Base-by-base conservation (phyloP, 2,113 vertebrate species). In the Salminus brasiliensis region DNA sequence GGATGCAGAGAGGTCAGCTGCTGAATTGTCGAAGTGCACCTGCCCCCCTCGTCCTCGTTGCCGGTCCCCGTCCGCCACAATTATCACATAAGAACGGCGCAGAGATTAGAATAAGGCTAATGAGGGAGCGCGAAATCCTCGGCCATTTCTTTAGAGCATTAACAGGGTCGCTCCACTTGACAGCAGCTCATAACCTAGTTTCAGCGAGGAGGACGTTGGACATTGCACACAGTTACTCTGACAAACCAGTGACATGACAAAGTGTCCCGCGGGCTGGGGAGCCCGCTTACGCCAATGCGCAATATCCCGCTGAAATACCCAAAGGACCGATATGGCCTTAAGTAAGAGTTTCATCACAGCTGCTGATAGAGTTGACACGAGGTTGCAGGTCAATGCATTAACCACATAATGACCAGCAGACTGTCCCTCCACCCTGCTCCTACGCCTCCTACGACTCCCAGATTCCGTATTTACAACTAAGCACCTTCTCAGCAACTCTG, bases 381-480 rank as follows among this genome's bases (percentile, higher is more conserved):
- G 30, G 18, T n/a, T 65, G 32, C 29, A 6, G 15, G 12, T 18
- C 34, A 7, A 15, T 74, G 4, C 7, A 52, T 15, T 23, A 36
- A 65, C 12, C 13, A 32, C 9, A 4, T 15, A 36, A 10, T 27
- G 73, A 52, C 23, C 23, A 23, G 43, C 16, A 12, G 23, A 5
- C 29, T 52, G 29, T 53, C 43, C 43, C 62, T 36, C 32, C 16
- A 8, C 15, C 49, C 36, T 11, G 8, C n/a, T n/a, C n/a, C n/a
- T 23, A 5, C 36, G 23, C 27, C 52, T 57, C 53, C 67, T 43
- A 23, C 45, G 57, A 32, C 59, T 65, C 55, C 41, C 74, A 76
- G 45, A 76, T 67, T 63, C 47, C 74, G 27, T 65, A 65, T 62
- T 75, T 75, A 75, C 30, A 75, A 75, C 41, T 63, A 63, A 75